Evolutionary conservation across 2,888 invertebrate species (phyloP).

Genomic region (Lasioglossum malachurum): DNA sequence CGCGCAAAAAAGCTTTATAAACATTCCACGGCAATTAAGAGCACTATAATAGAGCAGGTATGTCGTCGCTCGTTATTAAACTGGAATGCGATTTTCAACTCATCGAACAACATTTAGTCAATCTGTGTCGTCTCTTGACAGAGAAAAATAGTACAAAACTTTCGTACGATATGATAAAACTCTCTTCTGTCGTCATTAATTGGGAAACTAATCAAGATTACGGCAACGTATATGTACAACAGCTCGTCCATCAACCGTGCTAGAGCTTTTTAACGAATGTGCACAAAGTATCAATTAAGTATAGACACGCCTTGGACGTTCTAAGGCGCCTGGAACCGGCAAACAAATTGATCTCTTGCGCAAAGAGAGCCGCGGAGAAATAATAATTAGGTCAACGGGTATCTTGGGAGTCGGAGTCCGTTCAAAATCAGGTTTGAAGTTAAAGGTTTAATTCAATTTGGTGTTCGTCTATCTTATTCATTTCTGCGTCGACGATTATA

Average conservation of each 20-base stretch:
- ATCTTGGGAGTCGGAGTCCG: background rate
- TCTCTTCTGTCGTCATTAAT: conserved; percentile 23
- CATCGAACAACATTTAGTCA: background rate
- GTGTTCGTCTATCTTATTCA: background rate
- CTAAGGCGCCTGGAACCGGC: background rate
- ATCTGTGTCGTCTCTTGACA: too few species aligned
- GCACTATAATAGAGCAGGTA: background rate
- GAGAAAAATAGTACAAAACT: background rate
- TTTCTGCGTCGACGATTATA: background rate
- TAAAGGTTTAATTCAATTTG: background rate
- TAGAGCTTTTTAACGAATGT: conserved; percentile 29
- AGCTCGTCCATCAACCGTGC: conserved; percentile 18
- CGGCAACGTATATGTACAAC: background rate
- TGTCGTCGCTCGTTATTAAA: background rate
- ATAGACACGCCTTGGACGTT: conserved; percentile 21
- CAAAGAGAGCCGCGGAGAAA: conserved; percentile 11
- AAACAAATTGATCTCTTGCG: conserved; percentile 37
- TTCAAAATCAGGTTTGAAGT: background rate
- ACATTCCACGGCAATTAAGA: background rate
- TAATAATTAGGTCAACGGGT: conserved; percentile 26
- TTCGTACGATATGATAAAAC: background rate
- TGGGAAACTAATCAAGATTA: background rate
- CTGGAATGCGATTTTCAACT: background rate
- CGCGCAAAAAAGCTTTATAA: background rate
- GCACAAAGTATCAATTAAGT: conserved; percentile 35